Percentiles rank a stretch among this genome's conserved stretches.
Evolutionary conservation across 2,113 vertebrate genomes (phyloP).

Genomic region (Centrocercus urophasianus): DNA sequence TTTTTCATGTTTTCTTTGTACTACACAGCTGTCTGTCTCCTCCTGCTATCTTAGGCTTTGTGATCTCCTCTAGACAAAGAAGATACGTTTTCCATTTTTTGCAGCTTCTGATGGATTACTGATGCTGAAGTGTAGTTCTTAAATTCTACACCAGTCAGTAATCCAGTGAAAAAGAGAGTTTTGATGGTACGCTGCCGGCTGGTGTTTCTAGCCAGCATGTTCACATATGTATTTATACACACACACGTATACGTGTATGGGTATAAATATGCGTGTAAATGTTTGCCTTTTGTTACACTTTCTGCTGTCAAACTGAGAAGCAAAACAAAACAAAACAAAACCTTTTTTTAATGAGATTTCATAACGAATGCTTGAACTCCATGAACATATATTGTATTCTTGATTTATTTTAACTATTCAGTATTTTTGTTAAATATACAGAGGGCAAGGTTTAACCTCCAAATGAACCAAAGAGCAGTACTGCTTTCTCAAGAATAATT

Average conservation of each 20-base stretch:
- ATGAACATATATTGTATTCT: not conserved
- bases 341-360: not conserved
- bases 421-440: slow-evolving; percentile 6
- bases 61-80: not conserved
- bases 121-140: not conserved
- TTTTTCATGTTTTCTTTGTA: not conserved
- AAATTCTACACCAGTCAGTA: not conserved
- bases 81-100: not conserved
- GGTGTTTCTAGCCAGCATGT: not conserved
- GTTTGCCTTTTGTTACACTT: not conserved
- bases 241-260: not conserved
- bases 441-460: slow-evolving; percentile 21
- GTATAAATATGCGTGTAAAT: not conserved
- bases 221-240: not conserved
- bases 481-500: slow-evolving; percentile 20
- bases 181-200: not conserved
- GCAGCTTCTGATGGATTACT: not conserved
- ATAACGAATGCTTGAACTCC: not conserved
- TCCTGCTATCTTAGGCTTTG: not conserved
- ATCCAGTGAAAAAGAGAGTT: not conserved
- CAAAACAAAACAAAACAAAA: not conserved
- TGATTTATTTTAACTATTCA: not conserved
- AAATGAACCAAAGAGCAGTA: not conserved
- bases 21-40: not conserved
- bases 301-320: not conserved